Base-by-base conservation (phyloP, 2,888 invertebrate genomes). In the Phlogophora meticulosa region DNA sequence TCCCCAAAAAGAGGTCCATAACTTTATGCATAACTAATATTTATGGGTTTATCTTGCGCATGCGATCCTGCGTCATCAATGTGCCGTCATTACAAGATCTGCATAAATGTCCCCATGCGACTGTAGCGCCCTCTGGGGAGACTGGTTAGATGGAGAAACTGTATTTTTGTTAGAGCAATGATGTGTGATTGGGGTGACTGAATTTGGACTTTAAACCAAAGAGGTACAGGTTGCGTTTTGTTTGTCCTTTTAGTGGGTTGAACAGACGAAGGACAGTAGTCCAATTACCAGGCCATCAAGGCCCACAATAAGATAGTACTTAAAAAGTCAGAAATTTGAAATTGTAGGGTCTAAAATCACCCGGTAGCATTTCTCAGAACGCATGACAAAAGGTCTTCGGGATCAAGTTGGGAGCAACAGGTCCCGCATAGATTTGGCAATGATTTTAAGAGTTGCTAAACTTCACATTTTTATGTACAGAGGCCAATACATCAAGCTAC, bases 61-160 rank as follows among this genome's bases (percentile, higher is more conserved):
- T 53, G 57, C 56, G 69, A 65, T 74, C 69, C 63, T 59, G 49
- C 69, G 58, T 76, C 78, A 71, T 74, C 60, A 53, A 32, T 60
- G 42, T 74, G 77, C 74, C 76, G 77, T 83, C 74, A 76, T 79
- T 83, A 78, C 57, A 36, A 58, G 83, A 94, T 94, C 90, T 94
- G 92, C 94, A 94, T 94, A 94, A 93, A 92, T 87, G 89, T 89
- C 89, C 93, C 91, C 88, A 87, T 85, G 88, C 87, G 90, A 88
- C 87, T 87, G 64, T 40, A 36, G 55, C 74, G 90, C 92, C 88
- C 90, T 59, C 67, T 87, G 87, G 92, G 83, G 62, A 63, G 70
- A 64, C 73, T 64, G 17, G 73, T 64, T 70, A 46, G 24, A 24
- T 48, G 45, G 34, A 62, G 76, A 49, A 70, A 70, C 48, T 68